Conservation (phyloP, 2,888 invertebrate species). For the Pollenia labialis region DNA sequence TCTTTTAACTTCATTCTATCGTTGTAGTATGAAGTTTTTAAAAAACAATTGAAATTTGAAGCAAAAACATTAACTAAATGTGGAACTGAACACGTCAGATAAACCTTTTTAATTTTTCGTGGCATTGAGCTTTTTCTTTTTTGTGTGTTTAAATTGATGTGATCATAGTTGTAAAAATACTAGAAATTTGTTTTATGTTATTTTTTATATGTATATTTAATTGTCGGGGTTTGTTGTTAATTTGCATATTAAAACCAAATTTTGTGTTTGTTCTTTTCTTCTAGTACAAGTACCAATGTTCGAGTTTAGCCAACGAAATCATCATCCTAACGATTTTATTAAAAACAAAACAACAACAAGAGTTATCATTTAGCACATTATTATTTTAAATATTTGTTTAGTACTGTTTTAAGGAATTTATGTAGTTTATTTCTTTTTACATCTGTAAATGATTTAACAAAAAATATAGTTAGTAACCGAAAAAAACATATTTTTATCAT, state of each 20-base stretch:
- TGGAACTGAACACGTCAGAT: slow-evolving; percentile 68
- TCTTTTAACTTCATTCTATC: background rate
- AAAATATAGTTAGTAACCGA: slow-evolving; percentile 26
- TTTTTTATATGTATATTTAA: background rate
- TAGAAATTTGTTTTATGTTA: background rate
- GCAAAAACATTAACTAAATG: slow-evolving; percentile 43
- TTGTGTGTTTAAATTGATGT: slow-evolving; percentile 33
- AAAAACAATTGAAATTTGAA: background rate
- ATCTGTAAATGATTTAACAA: background rate
- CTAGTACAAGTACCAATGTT: slow-evolving; percentile 69
- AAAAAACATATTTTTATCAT: slow-evolving; percentile 23
- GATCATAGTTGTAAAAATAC: slow-evolving; percentile 55
- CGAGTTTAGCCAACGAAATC: slow-evolving; percentile 50
- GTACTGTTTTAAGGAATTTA: slow-evolving; percentile 14
- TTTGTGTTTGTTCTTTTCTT: slow-evolving; percentile 42
- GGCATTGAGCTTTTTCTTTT: slow-evolving; percentile 40
- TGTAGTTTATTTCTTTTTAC: slow-evolving; percentile 9
- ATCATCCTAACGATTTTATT: slow-evolving; percentile 41
- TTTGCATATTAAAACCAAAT: slow-evolving; percentile 2
- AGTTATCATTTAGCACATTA: slow-evolving; percentile 26
- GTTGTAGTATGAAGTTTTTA: background rate
- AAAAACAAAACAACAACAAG: slow-evolving; percentile 39
- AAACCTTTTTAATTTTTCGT: slow-evolving; percentile 17
- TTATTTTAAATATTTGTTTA: slow-evolving; percentile 25
- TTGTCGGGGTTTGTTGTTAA: background rate